Conservation (phyloP, 2,797 vertebrate species). For the Sarcophilus harrisii region DNA sequence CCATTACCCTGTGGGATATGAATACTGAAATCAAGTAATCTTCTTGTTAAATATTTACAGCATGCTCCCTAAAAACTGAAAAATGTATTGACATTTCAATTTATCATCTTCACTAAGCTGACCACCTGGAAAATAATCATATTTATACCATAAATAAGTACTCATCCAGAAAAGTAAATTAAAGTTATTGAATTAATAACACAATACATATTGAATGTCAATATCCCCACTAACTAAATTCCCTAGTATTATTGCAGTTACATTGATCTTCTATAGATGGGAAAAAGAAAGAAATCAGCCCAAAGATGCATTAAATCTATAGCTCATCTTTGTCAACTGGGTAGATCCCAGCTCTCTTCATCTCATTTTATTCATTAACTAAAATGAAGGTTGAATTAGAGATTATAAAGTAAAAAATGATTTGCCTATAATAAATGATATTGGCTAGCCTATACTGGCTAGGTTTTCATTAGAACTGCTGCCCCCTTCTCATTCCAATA, state of each 20-base stretch:
- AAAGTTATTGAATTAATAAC: slow-evolving; percentile 28
- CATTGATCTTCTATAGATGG: background rate
- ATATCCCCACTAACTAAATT: background rate
- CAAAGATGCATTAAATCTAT: background rate
- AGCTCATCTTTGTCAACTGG: background rate
- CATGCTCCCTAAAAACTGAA: slow-evolving; percentile 50
- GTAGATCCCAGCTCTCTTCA: background rate
- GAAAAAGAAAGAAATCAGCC: background rate
- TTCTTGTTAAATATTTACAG: slow-evolving; percentile 68
- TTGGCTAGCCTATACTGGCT: background rate
- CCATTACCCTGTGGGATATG: slow-evolving; percentile 23
- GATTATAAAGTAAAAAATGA: background rate
- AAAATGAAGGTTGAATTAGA: background rate
- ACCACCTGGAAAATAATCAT: slow-evolving; percentile 16
- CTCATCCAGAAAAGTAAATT: slow-evolving; percentile 58
- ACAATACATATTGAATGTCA: background rate
- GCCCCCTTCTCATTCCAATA: background rate
- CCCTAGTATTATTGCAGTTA: slow-evolving; percentile 3
- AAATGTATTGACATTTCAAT: slow-evolving; percentile 58
- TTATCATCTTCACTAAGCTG: slow-evolving; percentile 54
- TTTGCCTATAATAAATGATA: background rate
- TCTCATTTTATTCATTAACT: background rate
- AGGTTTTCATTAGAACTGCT: background rate
- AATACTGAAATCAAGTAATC: slow-evolving; percentile 26
- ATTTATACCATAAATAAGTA: slow-evolving; percentile 52